phyloP scores from a whole-genome alignment of 2,888 invertebrate species.

The Leistus spinibarbis region DNA sequence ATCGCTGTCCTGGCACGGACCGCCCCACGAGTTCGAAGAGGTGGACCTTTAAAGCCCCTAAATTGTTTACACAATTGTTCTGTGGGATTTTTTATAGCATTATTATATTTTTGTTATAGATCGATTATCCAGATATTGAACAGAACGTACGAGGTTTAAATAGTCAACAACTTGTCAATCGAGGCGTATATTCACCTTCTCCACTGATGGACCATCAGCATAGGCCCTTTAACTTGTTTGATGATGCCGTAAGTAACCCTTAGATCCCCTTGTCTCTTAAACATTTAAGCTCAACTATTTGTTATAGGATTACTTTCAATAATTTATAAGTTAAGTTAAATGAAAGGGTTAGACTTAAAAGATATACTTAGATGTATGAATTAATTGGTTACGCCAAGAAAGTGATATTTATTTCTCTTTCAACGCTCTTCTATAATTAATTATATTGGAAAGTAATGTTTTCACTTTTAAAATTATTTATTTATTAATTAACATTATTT shows the following conservation, averaged over 20 bases:
- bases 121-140: conserved; percentile 71
- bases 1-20: conserved; percentile 55
- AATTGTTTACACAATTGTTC: neutral
- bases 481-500: neutral
- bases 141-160: conserved; percentile 47
- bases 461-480: neutral
- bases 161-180: conserved; percentile 2
- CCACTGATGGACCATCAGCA: conserved; percentile 55
- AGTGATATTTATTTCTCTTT: neutral
- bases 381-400: no score
- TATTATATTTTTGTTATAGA: conserved; percentile 59
- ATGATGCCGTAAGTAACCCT: conserved; percentile 51
- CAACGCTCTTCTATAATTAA: neutral
- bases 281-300: no score
- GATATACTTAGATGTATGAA: no score
- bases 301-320: no score
- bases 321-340: no score
- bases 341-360: no score
- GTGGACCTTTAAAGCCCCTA: neutral
- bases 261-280: neutral
- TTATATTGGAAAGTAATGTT: neutral
- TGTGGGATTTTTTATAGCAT: no score
- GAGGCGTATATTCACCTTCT: conserved; percentile 44
- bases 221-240: conserved; percentile 54
- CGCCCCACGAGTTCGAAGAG: conserved; percentile 22